These are phyloP conservation scores for Chromoteleia sp. DNA, from an alignment of 2,888 invertebrate genomes.

Conservation along the genomic window DNA sequence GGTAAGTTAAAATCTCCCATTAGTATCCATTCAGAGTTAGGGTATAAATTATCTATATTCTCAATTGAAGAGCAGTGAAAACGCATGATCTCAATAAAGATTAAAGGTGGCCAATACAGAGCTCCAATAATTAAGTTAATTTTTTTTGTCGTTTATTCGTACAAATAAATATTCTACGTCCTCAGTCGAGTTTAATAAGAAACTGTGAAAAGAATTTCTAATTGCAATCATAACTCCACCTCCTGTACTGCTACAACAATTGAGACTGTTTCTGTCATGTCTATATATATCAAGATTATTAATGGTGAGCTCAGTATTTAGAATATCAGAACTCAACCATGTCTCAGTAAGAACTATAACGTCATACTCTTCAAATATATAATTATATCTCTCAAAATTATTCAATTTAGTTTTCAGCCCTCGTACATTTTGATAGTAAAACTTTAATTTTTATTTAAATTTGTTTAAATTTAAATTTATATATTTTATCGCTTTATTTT, in stretches of 20 bases:
- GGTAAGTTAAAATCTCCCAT: constrained; percentile 15
- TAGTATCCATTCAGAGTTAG: constrained; percentile 1
- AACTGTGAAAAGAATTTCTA: neutral
- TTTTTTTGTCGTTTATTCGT: neutral
- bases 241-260: neutral
- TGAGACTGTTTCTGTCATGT: neutral
- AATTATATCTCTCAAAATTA: too few relatives aligned
- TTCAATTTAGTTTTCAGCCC: too few relatives aligned
- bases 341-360: neutral
- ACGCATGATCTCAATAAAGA: neutral
- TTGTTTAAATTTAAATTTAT: too few relatives aligned
- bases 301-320: neutral
- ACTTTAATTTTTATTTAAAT: too few relatives aligned
- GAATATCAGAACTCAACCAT: constrained; percentile 4
- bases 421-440: too few relatives aligned
- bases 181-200: neutral
- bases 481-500: too few relatives aligned
- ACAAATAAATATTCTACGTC: neutral
- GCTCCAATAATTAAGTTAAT: constrained; percentile 8
- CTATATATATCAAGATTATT: neutral
- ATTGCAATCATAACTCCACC: constrained; percentile 9
- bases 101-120: neutral
- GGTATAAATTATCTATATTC: neutral
- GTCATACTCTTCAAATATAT: neutral
- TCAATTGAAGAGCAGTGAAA: constrained; percentile 3